Conservation (phyloP, 1,140 invertebrate genomes). For the Pectinophora gossypiella region DNA sequence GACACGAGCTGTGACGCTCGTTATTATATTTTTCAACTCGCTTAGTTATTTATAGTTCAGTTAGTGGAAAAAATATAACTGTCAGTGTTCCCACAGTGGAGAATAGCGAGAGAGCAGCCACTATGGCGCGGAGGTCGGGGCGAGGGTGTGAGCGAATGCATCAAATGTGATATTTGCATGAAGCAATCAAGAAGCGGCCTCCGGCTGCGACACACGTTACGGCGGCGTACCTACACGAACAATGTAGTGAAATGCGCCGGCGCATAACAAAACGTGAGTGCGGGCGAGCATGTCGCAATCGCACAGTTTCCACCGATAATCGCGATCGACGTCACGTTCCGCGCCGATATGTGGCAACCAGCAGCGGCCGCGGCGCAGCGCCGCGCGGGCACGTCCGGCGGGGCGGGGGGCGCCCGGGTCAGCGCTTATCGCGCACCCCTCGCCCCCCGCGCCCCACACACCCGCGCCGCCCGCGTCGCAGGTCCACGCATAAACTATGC, state of each 20-base stretch:
- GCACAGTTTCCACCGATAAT: neutral
- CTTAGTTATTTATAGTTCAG: neutral
- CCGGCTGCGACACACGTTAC: too few species aligned
- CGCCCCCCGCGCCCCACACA: constrained; percentile 10
- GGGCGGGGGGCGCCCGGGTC: constrained; percentile 20
- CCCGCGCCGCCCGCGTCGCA: constrained; percentile 14
- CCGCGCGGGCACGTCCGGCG: constrained; percentile 8
- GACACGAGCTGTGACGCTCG: neutral
- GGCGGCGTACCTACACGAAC: too few species aligned
- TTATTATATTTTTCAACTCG: neutral
- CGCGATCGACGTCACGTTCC: constrained; percentile 3
- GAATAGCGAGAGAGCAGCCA: too few species aligned
- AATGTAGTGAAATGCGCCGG: neutral
- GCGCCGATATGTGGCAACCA: neutral
- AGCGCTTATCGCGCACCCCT: constrained; percentile 27
- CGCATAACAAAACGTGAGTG: neutral
- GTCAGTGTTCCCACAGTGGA: too few species aligned
- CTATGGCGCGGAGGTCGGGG: too few species aligned
- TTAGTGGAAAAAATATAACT: neutral
- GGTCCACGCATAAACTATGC: too few species aligned
- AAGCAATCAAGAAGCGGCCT: too few species aligned
- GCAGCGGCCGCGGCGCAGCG: neutral
- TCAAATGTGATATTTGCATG: too few species aligned
- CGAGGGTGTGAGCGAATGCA: too few species aligned
- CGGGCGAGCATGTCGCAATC: neutral